Base-by-base conservation (phyloP, 2,888 invertebrate species). In the Tetheella fluctuosa region DNA sequence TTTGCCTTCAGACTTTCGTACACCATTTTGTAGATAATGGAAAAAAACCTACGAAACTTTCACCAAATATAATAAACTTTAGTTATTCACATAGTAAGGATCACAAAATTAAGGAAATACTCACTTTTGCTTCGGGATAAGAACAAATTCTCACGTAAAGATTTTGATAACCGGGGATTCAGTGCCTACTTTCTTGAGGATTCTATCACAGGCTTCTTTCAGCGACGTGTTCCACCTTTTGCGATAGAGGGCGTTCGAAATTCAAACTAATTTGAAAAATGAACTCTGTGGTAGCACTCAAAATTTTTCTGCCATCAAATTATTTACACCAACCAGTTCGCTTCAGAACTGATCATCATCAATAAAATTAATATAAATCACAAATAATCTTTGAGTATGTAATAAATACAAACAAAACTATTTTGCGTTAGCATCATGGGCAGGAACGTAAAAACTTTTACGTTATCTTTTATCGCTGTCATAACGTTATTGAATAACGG, bases 201-300 rank as follows among this genome's bases (percentile, higher is more conserved):
- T 90, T 93, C 93, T 93, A 92, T 89, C 93, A 93, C 84, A 86
- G 86, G 93, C 90, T 93, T 93, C 93, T 93, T 91, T 93, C 93
- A 91, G 79, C 71, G 71, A 76, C 83, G 78, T 83, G 83, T 79
- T 74, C 77, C 76, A 78, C 73, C 74, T 71, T 74, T 78, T 83
- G 80, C 85, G 84, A 77, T 74, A 93, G 91, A 86, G 88, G 90
- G 91, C 91, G 91, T 91, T 92, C 91, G 68, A 85, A 90, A 84
- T 91, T 90, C 79, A 83, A 93, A 89, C 64, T 66, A 64, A 63
- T 85, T 86, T 83, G 79, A 83, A 85, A 87, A 77, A 79, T 77
- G 68, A 83, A 76, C 59, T 63, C 64, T 60, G 80, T 67, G 63
- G 60, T 67, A 67, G 65, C 61, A 61, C 62, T 2, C 1, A 2